Evolutionary conservation across 1,140 invertebrate species (phyloP), one percentile per base, ranked within the genome.

Genomic region (Sitobion miscanthi): DNA sequence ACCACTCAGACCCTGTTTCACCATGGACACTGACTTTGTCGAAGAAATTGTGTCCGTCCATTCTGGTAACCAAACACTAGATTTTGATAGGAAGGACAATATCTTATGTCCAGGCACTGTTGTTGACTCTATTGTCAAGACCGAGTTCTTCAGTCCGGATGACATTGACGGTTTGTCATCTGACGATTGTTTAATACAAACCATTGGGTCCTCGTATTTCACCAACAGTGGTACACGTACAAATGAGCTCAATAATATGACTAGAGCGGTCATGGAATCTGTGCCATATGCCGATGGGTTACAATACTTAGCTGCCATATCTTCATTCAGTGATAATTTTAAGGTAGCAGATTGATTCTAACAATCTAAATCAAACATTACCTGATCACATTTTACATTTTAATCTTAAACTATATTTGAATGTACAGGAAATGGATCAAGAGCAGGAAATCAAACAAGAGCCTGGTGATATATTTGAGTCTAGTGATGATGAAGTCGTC

Each of bases 321-420:
- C 94, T 38, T 94, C 94, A 45, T 83, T 94, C 23, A 94, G 94
- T 93, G 92, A 94, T 93, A 86, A 92, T 90, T 89, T 90, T 93
- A 89, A 93, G 85, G 93, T 93, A 77, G 23, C 25, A 77, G 62
- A 42, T 38, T 77, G 62, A 30, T 77, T 77, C n/a, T 77, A 17
- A 77, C 62, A 77, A 77, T 77, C 62, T 77, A 77, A 77, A 62
- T 30, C 30, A 30, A 17, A 77, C n/a, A 38, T 23, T 52, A 52
- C n/a, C 82, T 49, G 25, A 86, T 54, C 49, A 45, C 25, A 38
- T 47, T 82, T 83, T 52, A 21, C 3, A 38, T 38, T 83, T 49
- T 47, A 1, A 54, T 38, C 20, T 88, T 54, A 54, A 21, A 88
- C 20, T 35, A 54, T 88, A n/a, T 35, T 91, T 21, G n/a, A 45